Percentiles rank a stretch among this genome's conserved stretches.
These are phyloP conservation scores for Gouania willdenowi DNA, from an alignment of 2,797 vertebrate species.

Conservation along the genomic window DNA sequence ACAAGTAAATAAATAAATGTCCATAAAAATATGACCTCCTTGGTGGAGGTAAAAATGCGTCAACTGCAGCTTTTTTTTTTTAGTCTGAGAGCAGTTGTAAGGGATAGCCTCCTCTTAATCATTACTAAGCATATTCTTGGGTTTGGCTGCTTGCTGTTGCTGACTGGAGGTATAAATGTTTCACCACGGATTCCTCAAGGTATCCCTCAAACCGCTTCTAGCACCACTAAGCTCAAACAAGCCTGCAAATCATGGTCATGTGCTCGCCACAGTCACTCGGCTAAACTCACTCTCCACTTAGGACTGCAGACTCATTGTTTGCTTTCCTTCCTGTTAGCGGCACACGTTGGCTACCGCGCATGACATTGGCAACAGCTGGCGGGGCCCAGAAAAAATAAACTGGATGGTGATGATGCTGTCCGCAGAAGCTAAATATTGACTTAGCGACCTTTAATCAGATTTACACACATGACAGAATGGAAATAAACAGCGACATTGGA, in stretches of 20 bases:
- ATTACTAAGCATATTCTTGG: too few species aligned
- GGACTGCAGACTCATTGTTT: slow-evolving; percentile 62
- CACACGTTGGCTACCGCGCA: slow-evolving; percentile 59
- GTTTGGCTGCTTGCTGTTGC: too few species aligned
- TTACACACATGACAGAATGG: slow-evolving; percentile 78
- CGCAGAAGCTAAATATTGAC: slow-evolving; percentile 82
- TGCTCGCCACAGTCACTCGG: slow-evolving; percentile 20
- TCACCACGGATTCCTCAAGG: slow-evolving; percentile 27
- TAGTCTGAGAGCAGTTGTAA: too few species aligned
- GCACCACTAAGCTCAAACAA: slow-evolving; percentile 11
- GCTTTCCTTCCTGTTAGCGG: slow-evolving; percentile 59
- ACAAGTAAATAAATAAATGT: too few species aligned
- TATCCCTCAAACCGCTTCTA: slow-evolving; percentile 26
- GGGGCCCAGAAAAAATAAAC: slow-evolving; percentile 74
- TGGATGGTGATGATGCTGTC: slow-evolving; percentile 64
- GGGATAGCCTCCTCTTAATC: too few species aligned
- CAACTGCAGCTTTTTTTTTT: too few species aligned
- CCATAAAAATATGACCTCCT: too few species aligned
- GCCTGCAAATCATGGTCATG: slow-evolving; percentile 41
- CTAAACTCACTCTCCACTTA: slow-evolving; percentile 42
- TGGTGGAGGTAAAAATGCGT: too few species aligned
- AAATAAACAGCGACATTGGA: slow-evolving; percentile 78
- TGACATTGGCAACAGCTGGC: slow-evolving; percentile 72
- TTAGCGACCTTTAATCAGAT: slow-evolving; percentile 83
- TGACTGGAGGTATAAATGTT: slow-evolving; percentile 20